Evolutionary conservation across 1,140 invertebrate genomes (phyloP), one percentile per base, ranked within the genome.

Genomic region (Solenopsis invicta): DNA sequence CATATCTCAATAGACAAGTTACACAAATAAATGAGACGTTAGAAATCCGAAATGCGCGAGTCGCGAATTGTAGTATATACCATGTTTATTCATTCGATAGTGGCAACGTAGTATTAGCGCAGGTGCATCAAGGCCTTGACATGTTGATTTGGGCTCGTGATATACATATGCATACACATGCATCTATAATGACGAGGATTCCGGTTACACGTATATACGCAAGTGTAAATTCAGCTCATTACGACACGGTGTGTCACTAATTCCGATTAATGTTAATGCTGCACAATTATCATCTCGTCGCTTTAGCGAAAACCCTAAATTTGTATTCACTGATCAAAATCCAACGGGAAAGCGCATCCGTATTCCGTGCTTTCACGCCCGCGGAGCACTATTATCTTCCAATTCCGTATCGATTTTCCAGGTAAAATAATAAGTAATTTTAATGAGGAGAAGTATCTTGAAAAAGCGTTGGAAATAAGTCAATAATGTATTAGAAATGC

Each of bases 91-190:
- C 67, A 45, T 81, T 81, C 29, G 34, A 81, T 41, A 12, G 34
- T 41, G 67, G 52, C 78, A 34, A 59, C 10, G 76, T 52, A 67
- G 80, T 80, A 67, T 78, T 90, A 89, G 66, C 81, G 82, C 89
- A 87, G 89, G 85, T 87, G 88, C 89, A 85, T 85, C 66, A 90
- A 64, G 88, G 86, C 81, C 89, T 90, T 90, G 89, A 90, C 89
- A 90, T 90, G 88, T 90, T 90, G 88, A 90, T 89, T 89, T 87
- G 59, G 76, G 56, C 50, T 75, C 24, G n/a, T 84, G 66, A 69
- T 77, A 77, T 76, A 82, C 77, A 82, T 84, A 82, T 87, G 86
- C 54, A 71, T 85, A 78, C 80, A 56, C 48, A 62, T 48, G 81
- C 71, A 74, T 85, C 85, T 62, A 72, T 87, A 89, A 76, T 80